Evolutionary conservation across 2,888 invertebrate species (phyloP), one percentile per base, ranked within the genome.

Genomic region (Melanostoma mellinum): DNA sequence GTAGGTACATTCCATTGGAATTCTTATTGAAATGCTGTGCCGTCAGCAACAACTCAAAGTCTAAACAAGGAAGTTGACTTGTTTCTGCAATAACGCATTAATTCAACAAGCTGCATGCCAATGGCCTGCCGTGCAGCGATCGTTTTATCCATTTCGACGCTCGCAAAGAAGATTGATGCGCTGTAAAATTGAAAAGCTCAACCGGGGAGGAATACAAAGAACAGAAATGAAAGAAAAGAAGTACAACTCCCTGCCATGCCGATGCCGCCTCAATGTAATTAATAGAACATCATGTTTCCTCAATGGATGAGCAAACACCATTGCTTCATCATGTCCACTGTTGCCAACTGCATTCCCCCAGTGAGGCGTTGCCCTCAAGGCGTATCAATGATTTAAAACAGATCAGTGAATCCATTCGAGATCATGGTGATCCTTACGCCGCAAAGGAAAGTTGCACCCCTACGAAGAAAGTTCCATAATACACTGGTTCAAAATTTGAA

Each of bases 221-320:
- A 60, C 42, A 38, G 3, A 33, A 36, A 61, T 9, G 40, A 61
- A 46, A 35, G 4, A 67, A 72, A 50, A 72, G 46, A 36, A 55
- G 58, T 63, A 44, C 58, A 81, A 58, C 68, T 68, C 42, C 63
- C 67, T 63, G 58, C 74, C 79, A 61, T 75, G 63, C 67, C 52
- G 71, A 65, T 84, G 79, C 74, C 79, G 67, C 71, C 67, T 61
- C 52, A 75, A 65, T 84, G 79, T 84, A 84, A 84, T 84, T 84
- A 84, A 84, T 84, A 84, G 84, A 84, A 84, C 84, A 84, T 84
- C 84, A 84, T 84, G 84, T 84, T 79, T 67, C 84, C 60, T 75
- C 74, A 79, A 79, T 84, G 84, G 74, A 71, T 84, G 74, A 79
- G 61, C 69, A 84, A 75, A 84, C 84, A 78, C 74, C 74, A 75